These are phyloP conservation scores for Thunnus albacares DNA, from an alignment of 2,797 vertebrate genomes.

Conservation along the genomic window DNA sequence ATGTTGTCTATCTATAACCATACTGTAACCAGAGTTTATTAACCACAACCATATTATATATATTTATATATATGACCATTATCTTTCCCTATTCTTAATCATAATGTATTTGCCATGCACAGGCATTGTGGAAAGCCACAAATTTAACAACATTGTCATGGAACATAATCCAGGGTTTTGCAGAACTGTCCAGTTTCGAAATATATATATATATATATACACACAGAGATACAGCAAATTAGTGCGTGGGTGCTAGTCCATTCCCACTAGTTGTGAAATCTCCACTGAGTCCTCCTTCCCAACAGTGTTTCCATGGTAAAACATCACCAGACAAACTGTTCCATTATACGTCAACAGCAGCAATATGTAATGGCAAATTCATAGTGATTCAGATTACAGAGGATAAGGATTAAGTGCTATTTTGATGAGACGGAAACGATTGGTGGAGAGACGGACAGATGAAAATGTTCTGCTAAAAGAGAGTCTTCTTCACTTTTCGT, in stretches of 20 bases:
- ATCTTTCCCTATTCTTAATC: no score
- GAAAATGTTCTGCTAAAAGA: conserved; percentile 18
- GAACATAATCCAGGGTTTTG: no score
- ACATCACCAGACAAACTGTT: conserved; percentile 51
- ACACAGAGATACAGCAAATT: conserved; percentile 3
- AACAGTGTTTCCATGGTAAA: conserved; percentile 58
- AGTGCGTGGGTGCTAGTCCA: conserved; percentile 41
- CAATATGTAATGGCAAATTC: conserved; percentile 22
- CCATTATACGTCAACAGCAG: conserved; percentile 32
- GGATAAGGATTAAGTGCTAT: conserved; percentile 25
- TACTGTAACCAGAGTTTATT: background rate
- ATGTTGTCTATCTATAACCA: background rate
- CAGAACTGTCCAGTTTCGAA: no score
- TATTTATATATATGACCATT: no score
- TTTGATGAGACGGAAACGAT: conserved; percentile 38
- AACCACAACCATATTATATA: no score
- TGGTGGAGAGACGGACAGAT: background rate
- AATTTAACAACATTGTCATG: no score
- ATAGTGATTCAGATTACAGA: background rate
- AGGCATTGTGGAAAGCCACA: no score
- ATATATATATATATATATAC: background rate
- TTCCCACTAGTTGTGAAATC: conserved; percentile 40
- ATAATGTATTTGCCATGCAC: background rate
- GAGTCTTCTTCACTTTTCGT: background rate
- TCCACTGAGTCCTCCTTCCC: conserved; percentile 18